These are phyloP conservation scores for Sphaerophoria rueppellii DNA, from an alignment of 2,888 invertebrate genomes.

Conservation along the genomic window DNA sequence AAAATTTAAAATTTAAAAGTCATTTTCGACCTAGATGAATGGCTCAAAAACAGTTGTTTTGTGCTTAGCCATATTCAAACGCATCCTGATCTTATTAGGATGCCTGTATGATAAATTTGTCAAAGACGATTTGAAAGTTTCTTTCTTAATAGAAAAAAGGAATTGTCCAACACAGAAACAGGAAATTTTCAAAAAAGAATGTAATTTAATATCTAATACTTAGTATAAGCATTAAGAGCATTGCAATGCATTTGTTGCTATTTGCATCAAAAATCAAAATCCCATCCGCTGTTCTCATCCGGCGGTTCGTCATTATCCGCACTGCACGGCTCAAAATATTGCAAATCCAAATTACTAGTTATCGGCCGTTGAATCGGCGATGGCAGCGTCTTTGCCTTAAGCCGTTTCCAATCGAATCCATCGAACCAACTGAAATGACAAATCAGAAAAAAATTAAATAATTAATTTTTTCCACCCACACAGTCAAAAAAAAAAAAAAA, in stretches of 20 bases:
- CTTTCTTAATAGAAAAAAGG: too few relatives aligned
- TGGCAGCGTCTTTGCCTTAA: constrained; percentile 86
- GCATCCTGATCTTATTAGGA: too few relatives aligned
- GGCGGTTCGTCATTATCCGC: constrained; percentile 91
- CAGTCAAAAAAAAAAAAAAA: constrained; percentile 42
- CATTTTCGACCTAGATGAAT: too few relatives aligned
- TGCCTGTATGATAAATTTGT: too few relatives aligned
- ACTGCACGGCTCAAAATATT: constrained; percentile 91
- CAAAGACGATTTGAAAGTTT: too few relatives aligned
- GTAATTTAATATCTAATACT: too few relatives aligned
- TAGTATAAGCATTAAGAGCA: too few relatives aligned
- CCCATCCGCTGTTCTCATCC: constrained; percentile 96
- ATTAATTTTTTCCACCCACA: not conserved
- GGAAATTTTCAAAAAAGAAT: too few relatives aligned
- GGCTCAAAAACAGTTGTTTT: too few relatives aligned
- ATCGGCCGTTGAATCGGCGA: constrained; percentile 89
- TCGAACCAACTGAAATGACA: constrained; percentile 90
- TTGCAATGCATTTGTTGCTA: not conserved
- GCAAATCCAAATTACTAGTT: constrained; percentile 88
- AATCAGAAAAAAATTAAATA: constrained; percentile 33
- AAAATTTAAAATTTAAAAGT: too few relatives aligned
- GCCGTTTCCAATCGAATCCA: constrained; percentile 93
- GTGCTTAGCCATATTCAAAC: too few relatives aligned
- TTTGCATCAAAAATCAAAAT: constrained; percentile 88
- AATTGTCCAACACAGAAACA: too few relatives aligned